phyloP scores from a whole-genome alignment of 2,797 vertebrate species.

The Octomys mimax region DNA sequence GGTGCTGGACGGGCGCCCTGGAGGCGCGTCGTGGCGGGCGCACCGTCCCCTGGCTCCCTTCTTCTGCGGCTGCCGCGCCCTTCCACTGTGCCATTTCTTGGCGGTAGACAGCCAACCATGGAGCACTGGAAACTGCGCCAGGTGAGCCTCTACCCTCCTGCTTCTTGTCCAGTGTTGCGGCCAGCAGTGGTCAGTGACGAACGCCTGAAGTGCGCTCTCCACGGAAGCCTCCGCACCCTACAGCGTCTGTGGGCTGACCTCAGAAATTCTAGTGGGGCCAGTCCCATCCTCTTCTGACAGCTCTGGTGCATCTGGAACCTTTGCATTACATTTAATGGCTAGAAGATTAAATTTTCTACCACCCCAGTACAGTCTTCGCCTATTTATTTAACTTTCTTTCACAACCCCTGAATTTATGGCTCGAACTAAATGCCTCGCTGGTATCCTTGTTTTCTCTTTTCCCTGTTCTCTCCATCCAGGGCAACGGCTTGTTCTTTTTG shows the following conservation, averaged over 20 bases:
- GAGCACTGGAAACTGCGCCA: background rate
- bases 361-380: background rate
- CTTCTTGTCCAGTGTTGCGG: background rate
- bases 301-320: background rate
- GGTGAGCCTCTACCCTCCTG: background rate
- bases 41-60: background rate
- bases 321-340: background rate
- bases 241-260: background rate
- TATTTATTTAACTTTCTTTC: background rate
- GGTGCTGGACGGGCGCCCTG: background rate
- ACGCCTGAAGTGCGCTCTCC: background rate
- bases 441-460: background rate
- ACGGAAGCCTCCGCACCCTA: background rate
- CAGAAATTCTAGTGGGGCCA: background rate
- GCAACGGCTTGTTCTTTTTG: background rate
- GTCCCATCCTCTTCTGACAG: background rate
- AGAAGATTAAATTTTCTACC: background rate
- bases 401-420: background rate
- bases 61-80: background rate
- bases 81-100: background rate
- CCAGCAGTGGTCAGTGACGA: background rate
- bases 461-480: background rate
- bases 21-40: background rate
- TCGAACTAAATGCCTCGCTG: background rate
- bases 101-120: background rate